Conservation (phyloP, 2,888 invertebrate species). For the Stenoptilia bipunctidactyla region DNA sequence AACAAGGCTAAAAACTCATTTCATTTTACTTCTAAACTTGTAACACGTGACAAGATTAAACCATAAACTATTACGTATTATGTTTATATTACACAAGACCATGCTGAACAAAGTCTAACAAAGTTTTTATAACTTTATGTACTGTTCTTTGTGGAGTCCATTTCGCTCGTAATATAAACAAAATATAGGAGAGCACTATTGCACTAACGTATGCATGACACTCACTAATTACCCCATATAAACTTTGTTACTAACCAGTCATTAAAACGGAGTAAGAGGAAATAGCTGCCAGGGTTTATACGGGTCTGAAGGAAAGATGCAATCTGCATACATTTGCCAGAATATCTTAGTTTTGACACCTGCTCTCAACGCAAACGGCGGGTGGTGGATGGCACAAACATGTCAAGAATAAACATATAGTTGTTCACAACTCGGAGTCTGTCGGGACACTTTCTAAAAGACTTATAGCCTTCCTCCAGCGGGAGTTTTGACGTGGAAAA, state of each 20-base stretch:
- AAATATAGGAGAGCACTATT: not conserved
- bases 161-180: not conserved
- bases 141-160: not conserved
- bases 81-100: no score
- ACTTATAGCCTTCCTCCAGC: slow-evolving; percentile 19
- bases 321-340: slow-evolving; percentile 70
- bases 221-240: not conserved
- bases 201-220: not conserved
- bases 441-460: slow-evolving; percentile 18
- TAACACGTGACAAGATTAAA: no score
- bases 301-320: slow-evolving; percentile 45
- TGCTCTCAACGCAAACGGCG: slow-evolving; percentile 43
- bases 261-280: slow-evolving; percentile 6
- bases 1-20: no score
- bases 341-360: slow-evolving; percentile 67
- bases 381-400: slow-evolving; percentile 47
- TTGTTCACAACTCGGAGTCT: slow-evolving; percentile 39
- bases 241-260: not conserved
- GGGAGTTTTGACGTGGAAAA: slow-evolving; percentile 4
- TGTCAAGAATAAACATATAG: slow-evolving; percentile 43
- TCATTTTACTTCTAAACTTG: no score
- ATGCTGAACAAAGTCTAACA: no score
- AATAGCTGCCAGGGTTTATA: slow-evolving; percentile 18
- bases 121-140: no score
- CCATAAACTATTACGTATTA: no score